A percentile compares a stretch with the other conserved stretches of the same genome.
phyloP scores from a whole-genome alignment of 1,140 invertebrate species.

The Saccostrea glomerata region DNA sequence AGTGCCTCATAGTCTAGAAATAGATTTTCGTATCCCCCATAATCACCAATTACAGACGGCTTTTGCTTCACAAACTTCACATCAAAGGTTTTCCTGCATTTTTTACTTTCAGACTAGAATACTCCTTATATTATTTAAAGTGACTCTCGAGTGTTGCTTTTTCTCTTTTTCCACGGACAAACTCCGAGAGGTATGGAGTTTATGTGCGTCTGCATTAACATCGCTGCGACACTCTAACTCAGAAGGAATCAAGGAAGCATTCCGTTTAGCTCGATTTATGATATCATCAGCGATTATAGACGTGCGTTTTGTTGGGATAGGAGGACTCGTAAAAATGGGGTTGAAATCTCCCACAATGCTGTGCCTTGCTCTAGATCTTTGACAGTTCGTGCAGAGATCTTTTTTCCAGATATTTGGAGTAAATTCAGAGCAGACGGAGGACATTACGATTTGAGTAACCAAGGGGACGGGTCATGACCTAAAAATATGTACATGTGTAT shows the following conservation, averaged over 20 bases:
- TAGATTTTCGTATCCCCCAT: slow-evolving; percentile 73
- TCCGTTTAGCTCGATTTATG: slow-evolving; percentile 8
- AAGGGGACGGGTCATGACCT: slow-evolving; percentile 58
- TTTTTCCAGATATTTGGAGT: slow-evolving; percentile 97
- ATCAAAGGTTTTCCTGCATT: slow-evolving; percentile 20
- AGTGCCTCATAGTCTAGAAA: slow-evolving; percentile 59
- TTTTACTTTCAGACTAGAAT: slow-evolving; percentile 36
- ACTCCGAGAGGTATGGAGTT: background rate
- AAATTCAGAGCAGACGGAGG: slow-evolving; percentile 87
- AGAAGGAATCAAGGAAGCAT: background rate
- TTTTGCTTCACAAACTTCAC: slow-evolving; percentile 63
- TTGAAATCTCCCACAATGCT: slow-evolving; percentile 40
- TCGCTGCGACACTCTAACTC: background rate
- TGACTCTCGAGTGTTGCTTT: background rate
- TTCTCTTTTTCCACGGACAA: slow-evolving; percentile 24
- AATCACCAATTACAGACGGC: slow-evolving; percentile 70
- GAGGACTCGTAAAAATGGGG: slow-evolving; percentile 49
- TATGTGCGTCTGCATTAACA: slow-evolving; percentile 43
- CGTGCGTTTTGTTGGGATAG: slow-evolving; percentile 57
- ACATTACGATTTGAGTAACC: slow-evolving; percentile 66
- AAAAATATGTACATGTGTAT: background rate
- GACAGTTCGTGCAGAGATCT: slow-evolving; percentile 94
- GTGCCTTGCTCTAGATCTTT: slow-evolving; percentile 69
- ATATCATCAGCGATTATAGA: slow-evolving; percentile 38
- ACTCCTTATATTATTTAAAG: background rate